Conservation (phyloP, 2,113 vertebrate genomes). For the Menura novaehollandiae region DNA sequence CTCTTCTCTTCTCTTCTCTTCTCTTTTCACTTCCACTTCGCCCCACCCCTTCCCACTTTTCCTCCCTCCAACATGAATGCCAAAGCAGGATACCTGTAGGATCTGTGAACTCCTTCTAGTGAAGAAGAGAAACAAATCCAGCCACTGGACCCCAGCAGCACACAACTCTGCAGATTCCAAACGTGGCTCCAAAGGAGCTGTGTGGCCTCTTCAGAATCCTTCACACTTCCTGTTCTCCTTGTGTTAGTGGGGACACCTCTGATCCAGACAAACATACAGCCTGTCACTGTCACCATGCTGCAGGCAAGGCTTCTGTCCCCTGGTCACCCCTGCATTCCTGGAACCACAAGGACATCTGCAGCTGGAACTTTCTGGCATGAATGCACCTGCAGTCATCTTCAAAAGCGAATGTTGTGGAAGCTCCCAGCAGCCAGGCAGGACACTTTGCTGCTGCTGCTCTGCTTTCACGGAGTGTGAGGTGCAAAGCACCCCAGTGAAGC, state of each 20-base stretch:
- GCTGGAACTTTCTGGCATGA: neutral
- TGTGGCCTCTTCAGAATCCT: neutral
- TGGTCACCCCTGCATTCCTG: neutral
- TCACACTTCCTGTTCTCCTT: neutral
- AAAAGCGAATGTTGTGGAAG: neutral
- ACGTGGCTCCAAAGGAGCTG: rapidly evolving
- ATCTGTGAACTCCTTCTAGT: neutral
- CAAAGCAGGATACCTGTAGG: neutral
- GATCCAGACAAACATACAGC: neutral
- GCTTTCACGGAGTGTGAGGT: neutral
- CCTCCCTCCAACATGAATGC: neutral
- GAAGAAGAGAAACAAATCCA: neutral
- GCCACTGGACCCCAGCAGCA: rapidly evolving
- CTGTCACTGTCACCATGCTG: neutral
- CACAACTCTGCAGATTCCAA: neutral
- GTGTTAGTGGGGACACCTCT: neutral
- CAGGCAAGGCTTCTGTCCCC: neutral
- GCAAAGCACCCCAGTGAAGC: neutral
- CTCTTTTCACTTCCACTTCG: no score
- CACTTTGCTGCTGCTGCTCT: neutral
- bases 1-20: rapidly evolving
- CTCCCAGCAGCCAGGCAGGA: neutral
- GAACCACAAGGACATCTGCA: neutral
- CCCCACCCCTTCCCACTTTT: no score
- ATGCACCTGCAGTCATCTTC: neutral